phyloP scores from a whole-genome alignment of 2,888 invertebrate species.

The Ganaspis brasiliensis region DNA sequence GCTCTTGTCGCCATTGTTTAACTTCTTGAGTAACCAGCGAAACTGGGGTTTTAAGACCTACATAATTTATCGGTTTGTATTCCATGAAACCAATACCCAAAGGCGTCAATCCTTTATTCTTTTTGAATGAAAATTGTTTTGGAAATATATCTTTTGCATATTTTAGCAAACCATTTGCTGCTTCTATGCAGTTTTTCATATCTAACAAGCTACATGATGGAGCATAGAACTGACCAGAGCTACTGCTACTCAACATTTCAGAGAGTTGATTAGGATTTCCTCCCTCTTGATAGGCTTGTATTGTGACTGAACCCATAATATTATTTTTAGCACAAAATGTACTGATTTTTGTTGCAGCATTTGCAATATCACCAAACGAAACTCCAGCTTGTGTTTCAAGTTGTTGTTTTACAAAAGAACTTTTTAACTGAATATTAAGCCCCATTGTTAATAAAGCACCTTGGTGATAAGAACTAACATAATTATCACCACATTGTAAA shows the following conservation, averaged over 20 bases:
- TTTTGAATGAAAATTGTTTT: neutral
- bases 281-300: neutral
- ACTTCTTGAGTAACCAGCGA: neutral
- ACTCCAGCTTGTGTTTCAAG: neutral
- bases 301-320: neutral
- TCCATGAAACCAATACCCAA: neutral
- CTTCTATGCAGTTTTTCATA: neutral
- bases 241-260: neutral
- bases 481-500: neutral
- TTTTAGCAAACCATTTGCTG: neutral
- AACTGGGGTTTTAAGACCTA: neutral
- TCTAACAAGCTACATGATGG: neutral
- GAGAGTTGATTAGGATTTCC: neutral
- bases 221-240: neutral
- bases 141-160: neutral
- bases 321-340: neutral
- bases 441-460: neutral
- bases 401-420: neutral
- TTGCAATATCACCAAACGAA: neutral
- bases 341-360: neutral
- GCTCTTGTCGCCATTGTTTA: neutral
- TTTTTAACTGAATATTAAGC: neutral
- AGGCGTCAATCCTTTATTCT: neutral
- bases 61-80: neutral
- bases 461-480: neutral